phyloP scores from a whole-genome alignment of 2,113 vertebrate genomes.

The Pelvicachromis taeniatus region DNA sequence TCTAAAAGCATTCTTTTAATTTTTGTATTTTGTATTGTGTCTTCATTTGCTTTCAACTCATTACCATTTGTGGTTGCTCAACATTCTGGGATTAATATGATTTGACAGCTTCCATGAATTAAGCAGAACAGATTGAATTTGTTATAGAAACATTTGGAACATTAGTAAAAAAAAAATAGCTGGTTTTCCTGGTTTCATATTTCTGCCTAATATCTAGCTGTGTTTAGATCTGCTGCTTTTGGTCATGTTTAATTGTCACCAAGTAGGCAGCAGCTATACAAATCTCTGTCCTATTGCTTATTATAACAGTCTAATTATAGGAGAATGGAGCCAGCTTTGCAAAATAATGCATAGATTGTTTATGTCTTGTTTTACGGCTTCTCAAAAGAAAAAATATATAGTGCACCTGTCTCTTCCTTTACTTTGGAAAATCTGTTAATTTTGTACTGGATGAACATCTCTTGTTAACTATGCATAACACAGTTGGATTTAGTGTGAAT shows the following conservation, averaged over 20 bases:
- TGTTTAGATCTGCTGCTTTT: not conserved
- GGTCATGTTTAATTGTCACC: not conserved
- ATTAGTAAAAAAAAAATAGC: not conserved
- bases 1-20: rapidly evolving
- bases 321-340: not conserved
- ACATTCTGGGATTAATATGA: not conserved
- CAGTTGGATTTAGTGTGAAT: not conserved
- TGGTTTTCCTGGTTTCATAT: not conserved
- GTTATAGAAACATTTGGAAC: not conserved
- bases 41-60: not conserved
- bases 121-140: not conserved
- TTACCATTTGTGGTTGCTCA: not conserved
- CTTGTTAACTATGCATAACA: not conserved
- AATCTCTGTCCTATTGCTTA: not conserved
- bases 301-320: not conserved
- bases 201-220: not conserved
- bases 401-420: not conserved
- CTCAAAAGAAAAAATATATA: not conserved
- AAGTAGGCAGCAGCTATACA: not conserved
- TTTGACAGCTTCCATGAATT: not conserved
- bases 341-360: not conserved
- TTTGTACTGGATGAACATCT: not conserved
- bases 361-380: not conserved
- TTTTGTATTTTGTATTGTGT: not conserved
- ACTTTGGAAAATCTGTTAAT: not conserved